A percentile compares a stretch with the other conserved stretches of the same genome.
phyloP scores from a whole-genome alignment of 2,888 invertebrate species.

The Ethmia dodecea region DNA sequence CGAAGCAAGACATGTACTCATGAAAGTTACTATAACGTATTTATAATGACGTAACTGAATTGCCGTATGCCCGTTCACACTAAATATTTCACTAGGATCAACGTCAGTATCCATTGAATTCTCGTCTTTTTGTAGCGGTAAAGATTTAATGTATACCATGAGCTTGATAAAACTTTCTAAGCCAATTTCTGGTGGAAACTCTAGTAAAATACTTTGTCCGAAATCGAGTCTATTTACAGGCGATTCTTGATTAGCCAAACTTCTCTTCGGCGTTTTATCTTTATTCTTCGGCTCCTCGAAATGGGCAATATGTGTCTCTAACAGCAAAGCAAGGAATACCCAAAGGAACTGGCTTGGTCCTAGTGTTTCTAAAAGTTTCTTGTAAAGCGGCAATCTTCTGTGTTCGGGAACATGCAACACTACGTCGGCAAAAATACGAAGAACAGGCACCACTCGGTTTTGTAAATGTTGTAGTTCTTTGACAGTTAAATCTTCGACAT shows the following conservation, averaged over 20 bases:
- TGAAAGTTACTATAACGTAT: conserved; percentile 86
- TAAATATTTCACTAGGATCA: conserved; percentile 75
- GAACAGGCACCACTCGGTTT: conserved; percentile 79
- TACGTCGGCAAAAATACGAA: conserved; percentile 94
- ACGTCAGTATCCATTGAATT: conserved; percentile 57
- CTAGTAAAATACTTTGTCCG: conserved; percentile 80
- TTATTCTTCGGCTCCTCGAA: conserved; percentile 67
- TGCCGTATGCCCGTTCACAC: conserved; percentile 80
- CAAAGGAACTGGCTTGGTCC: conserved; percentile 81
- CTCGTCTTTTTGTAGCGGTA: conserved; percentile 81
- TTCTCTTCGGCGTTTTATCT: conserved; percentile 39
- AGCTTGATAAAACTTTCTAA: conserved; percentile 82
- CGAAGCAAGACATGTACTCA: conserved; percentile 82
- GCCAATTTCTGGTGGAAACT: conserved; percentile 80
- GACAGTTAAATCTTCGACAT: conserved; percentile 48
- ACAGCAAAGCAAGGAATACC: conserved; percentile 83
- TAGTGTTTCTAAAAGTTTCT: conserved; percentile 86
- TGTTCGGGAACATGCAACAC: conserved; percentile 96
- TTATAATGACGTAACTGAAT: conserved; percentile 91
- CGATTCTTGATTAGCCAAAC: conserved; percentile 58
- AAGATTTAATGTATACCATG: conserved; percentile 79
- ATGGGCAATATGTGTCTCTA: conserved; percentile 83
- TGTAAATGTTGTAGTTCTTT: conserved; percentile 57
- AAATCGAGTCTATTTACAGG: conserved; percentile 80
- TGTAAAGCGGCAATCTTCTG: conserved; percentile 88